Base-by-base conservation (phyloP, 2,888 invertebrate species). In the Pterobdella sp. region DNA sequence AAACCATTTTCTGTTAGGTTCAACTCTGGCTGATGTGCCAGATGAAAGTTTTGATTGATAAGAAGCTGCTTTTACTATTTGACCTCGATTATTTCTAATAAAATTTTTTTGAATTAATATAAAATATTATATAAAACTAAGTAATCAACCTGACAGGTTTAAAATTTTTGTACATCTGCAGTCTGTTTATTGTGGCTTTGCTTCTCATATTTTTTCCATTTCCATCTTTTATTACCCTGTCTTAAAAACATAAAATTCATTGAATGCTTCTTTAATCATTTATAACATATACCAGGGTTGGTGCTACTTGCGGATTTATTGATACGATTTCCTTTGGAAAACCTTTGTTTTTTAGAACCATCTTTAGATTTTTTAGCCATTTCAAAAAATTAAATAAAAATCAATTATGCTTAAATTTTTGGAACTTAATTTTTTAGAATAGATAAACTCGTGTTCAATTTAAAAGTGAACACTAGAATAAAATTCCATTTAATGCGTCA, bases 1-100 rank as follows among this genome's bases (percentile, higher is more conserved):
- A 84, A 99, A 99, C 98, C 98, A 99, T 83, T 91, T 93, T 80
- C 94, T 92, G 79, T 93, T 95, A 1, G 98, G 98, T 84, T 96
- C 98, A 0, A 99, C 93, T 74, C 97, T 87, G 37, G 96, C 93
- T 81, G 91, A 89, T 0, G 93, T 90, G 34, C 98, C 98, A 42
- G 94, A 90, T 22, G 90, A 86, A 32, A 94, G 85, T 85, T 89
- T 89, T 66, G 91, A 91, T 85, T 98, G 98, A 83, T 94, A 99
- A 0, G 97, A 96, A 0, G 98, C 98, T 36, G 96, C 91, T 52
- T 89, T 90, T 66, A 95, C 85, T 73, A 99, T 94, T 87, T 95
- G 92, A 69, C 97, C 88, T 65, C 79, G 79, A 36, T 88, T 89
- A 85, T 97, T 90, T 73, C 87, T 86, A 75, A 35, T 35, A 42